Conservation (phyloP, 2,888 invertebrate genomes). For the Heteromurus nitidus region DNA sequence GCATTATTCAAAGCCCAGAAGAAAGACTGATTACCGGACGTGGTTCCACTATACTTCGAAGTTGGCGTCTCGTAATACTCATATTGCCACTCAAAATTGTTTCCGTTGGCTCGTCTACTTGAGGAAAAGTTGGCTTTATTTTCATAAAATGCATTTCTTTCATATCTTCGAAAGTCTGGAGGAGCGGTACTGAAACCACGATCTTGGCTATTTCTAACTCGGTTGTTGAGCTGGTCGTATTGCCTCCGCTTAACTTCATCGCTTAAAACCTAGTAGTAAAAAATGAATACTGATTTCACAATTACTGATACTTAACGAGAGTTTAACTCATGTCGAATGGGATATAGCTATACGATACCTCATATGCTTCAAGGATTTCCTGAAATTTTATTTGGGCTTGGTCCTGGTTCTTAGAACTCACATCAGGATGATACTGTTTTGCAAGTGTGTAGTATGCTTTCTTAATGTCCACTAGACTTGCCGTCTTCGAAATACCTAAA, state of each 20-base stretch:
- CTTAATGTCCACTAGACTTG: slow-evolving; percentile 92
- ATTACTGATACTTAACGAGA: too few relatives aligned
- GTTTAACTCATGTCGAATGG: too few relatives aligned
- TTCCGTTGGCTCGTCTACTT: too few relatives aligned
- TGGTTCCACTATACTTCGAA: too few relatives aligned
- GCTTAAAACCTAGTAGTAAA: slow-evolving; percentile 88
- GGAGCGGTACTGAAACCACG: neutral
- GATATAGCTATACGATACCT: too few relatives aligned
- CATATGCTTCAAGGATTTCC: slow-evolving; percentile 99
- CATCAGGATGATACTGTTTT: slow-evolving; percentile 98
- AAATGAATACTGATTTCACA: too few relatives aligned
- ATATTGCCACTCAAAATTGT: too few relatives aligned
- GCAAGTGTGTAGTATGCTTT: slow-evolving; percentile 97
- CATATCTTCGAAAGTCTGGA: too few relatives aligned
- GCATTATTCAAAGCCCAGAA: slow-evolving; percentile 33
- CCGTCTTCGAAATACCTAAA: slow-evolving; percentile 92
- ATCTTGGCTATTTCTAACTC: neutral
- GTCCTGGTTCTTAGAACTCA: slow-evolving; percentile 89
- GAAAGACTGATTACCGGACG: too few relatives aligned
- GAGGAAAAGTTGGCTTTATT: too few relatives aligned
- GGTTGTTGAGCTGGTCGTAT: slow-evolving; percentile 88
- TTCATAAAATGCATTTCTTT: too few relatives aligned
- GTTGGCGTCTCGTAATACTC: too few relatives aligned
- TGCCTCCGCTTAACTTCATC: slow-evolving; percentile 93
- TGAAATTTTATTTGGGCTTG: slow-evolving; percentile 92